phyloP scores from a whole-genome alignment of 2,888 invertebrate species.

The Tachina grossa region DNA sequence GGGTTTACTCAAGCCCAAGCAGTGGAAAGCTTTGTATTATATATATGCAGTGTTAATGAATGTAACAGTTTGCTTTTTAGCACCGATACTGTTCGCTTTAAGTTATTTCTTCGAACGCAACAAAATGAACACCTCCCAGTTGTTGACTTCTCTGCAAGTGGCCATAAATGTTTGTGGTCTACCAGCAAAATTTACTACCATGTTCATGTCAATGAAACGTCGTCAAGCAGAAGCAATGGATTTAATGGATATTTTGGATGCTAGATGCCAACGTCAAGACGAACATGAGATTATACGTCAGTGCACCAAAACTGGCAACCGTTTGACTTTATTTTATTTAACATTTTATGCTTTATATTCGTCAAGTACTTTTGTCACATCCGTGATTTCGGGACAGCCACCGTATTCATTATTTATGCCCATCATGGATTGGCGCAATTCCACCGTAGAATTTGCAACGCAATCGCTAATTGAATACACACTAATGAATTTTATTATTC shows the following conservation, averaged over 20 bases:
- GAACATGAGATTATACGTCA: conserved; percentile 67
- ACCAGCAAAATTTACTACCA: conserved; percentile 69
- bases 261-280: conserved; percentile 56
- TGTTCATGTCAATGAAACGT: conserved; percentile 58
- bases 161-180: conserved; percentile 72
- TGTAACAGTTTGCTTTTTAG: conserved; percentile 25
- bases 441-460: conserved; percentile 67
- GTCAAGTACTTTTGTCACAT: conserved; percentile 59
- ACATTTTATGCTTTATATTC: conserved; percentile 61
- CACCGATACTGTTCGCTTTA: conserved; percentile 68
- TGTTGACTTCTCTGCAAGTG: conserved; percentile 75
- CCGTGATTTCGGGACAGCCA: conserved; percentile 68
- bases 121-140: conserved; percentile 69
- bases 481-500: conserved; percentile 61
- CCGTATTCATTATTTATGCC: conserved; percentile 71
- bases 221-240: conserved; percentile 61
- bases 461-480: conserved; percentile 66
- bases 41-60: conserved; percentile 57
- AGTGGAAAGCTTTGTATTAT: conserved; percentile 47
- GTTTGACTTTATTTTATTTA: conserved; percentile 71
- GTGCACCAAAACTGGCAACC: conserved; percentile 69
- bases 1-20: conserved; percentile 53
- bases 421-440: conserved; percentile 70
- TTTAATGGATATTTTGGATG: conserved; percentile 71
- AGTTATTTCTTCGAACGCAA: conserved; percentile 50